These are phyloP conservation scores for Argyresthia goedartella DNA, from an alignment of 2,888 invertebrate species.

Conservation along the genomic window DNA sequence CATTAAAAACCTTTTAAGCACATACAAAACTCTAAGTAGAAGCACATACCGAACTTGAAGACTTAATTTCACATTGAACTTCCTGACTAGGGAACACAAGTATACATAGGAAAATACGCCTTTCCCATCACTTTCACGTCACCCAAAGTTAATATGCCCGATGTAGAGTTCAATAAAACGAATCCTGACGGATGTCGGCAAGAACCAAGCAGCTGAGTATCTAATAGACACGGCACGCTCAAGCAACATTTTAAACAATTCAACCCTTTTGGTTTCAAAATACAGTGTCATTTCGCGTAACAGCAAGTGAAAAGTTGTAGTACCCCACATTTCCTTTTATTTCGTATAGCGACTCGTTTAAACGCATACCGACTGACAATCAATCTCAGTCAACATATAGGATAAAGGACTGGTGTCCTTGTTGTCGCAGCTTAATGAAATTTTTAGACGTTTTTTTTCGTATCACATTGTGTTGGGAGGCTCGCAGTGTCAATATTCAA, in stretches of 20 bases:
- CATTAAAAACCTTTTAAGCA: not conserved
- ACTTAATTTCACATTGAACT: not conserved
- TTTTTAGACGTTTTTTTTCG: slow-evolving; percentile 19
- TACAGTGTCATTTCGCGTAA: not conserved
- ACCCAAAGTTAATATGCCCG: slow-evolving; percentile 43
- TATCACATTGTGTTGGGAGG: not conserved
- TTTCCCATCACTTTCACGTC: slow-evolving; percentile 19
- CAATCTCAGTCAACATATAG: slow-evolving; percentile 64
- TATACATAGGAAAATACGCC: not conserved
- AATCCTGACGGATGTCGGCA: slow-evolving; percentile 50
- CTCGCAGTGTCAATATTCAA: not conserved
- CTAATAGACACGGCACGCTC: not conserved
- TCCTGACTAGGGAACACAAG: not conserved
- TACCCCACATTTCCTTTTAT: slow-evolving; percentile 51
- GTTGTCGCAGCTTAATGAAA: slow-evolving; percentile 48
- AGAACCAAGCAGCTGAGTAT: slow-evolving; percentile 23
- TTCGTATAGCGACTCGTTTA: slow-evolving; percentile 57
- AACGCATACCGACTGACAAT: slow-evolving; percentile 60
- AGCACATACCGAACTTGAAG: not conserved
- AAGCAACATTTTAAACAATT: not conserved
- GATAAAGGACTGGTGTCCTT: slow-evolving; percentile 55
- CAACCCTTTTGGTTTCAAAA: not conserved
- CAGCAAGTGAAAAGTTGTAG: not conserved
- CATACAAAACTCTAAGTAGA: not conserved
- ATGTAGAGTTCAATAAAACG: slow-evolving; percentile 50